phyloP scores from a whole-genome alignment of 2,113 vertebrate genomes.

The Collichthys lucidus region DNA sequence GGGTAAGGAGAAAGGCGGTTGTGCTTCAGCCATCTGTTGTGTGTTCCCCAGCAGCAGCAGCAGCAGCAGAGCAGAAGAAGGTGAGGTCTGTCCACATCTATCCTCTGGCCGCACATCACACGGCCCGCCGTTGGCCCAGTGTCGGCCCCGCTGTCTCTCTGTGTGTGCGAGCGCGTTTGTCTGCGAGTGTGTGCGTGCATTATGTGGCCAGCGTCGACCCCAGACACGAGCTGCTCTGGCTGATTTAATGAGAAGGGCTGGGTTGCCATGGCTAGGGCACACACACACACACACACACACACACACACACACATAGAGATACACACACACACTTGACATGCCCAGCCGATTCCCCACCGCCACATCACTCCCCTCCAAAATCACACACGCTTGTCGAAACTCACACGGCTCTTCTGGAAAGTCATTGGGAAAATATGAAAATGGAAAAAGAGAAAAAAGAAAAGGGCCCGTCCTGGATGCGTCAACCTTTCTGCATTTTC shows the following conservation, averaged over 20 bases:
- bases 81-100: conserved; percentile 81
- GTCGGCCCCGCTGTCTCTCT: conserved; percentile 67
- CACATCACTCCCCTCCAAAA: conserved; percentile 42
- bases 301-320: not conserved
- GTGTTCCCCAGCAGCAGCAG: conserved; percentile 59
- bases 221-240: conserved; percentile 69
- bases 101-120: conserved; percentile 84
- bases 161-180: conserved; percentile 20
- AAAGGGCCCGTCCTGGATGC: conserved; percentile 33
- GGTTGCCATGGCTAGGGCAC: conserved; percentile 67
- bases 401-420: conserved; percentile 61
- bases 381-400: conserved; percentile 66
- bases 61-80: conserved; percentile 77
- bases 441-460: conserved; percentile 44
- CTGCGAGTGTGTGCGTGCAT: conserved; percentile 38
- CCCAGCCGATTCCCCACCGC: conserved; percentile 36
- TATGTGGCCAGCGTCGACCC: conserved; percentile 60
- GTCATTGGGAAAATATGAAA: conserved; percentile 46
- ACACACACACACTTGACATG: not conserved
- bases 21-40: conserved; percentile 79
- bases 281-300: conserved; percentile 41
- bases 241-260: conserved; percentile 82
- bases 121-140: conserved; percentile 71
- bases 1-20: conserved; percentile 72
- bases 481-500: conserved; percentile 48